Evolutionary conservation across 2,888 invertebrate species (phyloP), one percentile per base, ranked within the genome.

Genomic region (Polydrusus pterygomalis): DNA sequence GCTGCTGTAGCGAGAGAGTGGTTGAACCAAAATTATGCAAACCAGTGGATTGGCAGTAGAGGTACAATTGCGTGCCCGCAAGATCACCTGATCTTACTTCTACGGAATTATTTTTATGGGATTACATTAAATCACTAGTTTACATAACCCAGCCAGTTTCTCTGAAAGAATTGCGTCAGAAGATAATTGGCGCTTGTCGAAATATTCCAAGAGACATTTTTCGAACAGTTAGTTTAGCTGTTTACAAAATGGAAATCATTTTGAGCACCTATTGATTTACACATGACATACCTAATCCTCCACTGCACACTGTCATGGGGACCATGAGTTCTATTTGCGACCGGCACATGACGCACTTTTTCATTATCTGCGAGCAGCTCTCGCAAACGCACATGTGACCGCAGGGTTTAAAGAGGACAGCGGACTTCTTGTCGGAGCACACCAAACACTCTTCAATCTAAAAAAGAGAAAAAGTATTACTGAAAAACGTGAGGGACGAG

Each of bases 391-490:
- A 95, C 93, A 98, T 96, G 89, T 98, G 97, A 67, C 96, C 95
- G 89, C 98, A 98, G 30, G 98, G 98, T 81, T 95, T 95, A 90
- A 97, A 98, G 86, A 98, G 91, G 70, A 97, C 95, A 18, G 95
- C 93, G 25, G 98, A 96, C 84, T 96, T 94, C 87, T 96, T 95
- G 89, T 97, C 97, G 17, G 97, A 97, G 88, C 98, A 98, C 47
- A 98, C 97, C 80, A 97, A 92, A 88, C 98, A 98, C 89, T 98
- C 98, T 87, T 97, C 97, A 86, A 97, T 96, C 92, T 95, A 89
- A 45, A 85, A 86, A 34, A 25, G 1, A 25, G 5, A 25, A n/a
- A n/a, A 34, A 34, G 8, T 34, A 34, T 6, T 7, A 34, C 2
- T 34, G 34, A 6, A 6, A 8, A 34, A 34, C 5, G 30, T 7